Evolutionary conservation across 2,888 invertebrate genomes (phyloP), one percentile per base, ranked within the genome.

Genomic region (Meghimatium bilineatum): DNA sequence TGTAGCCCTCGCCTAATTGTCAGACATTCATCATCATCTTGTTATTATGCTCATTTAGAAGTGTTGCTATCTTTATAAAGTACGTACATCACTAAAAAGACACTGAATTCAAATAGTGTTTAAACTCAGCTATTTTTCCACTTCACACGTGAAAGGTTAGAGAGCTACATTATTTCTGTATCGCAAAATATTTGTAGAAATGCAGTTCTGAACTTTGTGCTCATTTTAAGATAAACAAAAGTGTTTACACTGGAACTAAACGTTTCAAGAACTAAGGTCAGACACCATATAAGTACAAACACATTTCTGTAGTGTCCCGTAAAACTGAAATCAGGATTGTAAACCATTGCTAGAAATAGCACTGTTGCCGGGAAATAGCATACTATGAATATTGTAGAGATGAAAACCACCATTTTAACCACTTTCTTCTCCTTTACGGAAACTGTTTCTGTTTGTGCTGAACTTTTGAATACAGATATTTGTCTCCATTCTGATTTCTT

Each of bases 161-260:
- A n/a, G n/a, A n/a, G n/a, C n/a, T n/a, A n/a, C n/a, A n/a, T n/a
- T n/a, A n/a, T n/a, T n/a, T n/a, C n/a, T n/a, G n/a, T n/a, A n/a
- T n/a, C 14, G n/a, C 3, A n/a, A 32, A 66, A 8, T 14, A 12
- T 66, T 38, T 79, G 20, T 2, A 26, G 0, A 29, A 66, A 67
- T 5, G 44, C 49, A 5, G 10, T 32, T 34, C 67, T 66, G 49
- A 49, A 79, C 34, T 79, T 79, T 32, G 79, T 38, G 26, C 79
- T 79, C 79, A 79, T 79, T 10, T 67, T 79, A 17, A 79, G 49
- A 49, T 79, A 79, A 3, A 79, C 52, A 67, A 79, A 79, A 67
- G 67, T 79, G 26, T 79, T 79, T 0, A 79, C 49, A 23, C 79
- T 67, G 20, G 79, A 79, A 23, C 29, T 79, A 6, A 67, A 29